phyloP scores from a whole-genome alignment of 1,140 invertebrate species.

The Ectropis grisescens region DNA sequence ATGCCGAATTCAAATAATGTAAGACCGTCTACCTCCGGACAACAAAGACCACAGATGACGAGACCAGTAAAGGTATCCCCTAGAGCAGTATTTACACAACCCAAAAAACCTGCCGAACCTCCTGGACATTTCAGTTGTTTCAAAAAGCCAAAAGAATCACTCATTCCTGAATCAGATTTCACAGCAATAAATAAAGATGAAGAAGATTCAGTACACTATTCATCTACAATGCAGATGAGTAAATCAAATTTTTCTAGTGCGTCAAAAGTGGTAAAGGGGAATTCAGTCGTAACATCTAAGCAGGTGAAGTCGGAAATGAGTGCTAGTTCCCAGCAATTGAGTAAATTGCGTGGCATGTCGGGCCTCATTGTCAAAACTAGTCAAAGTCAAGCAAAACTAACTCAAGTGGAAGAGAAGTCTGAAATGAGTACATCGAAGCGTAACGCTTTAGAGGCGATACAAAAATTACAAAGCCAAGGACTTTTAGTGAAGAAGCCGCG shows the following conservation, averaged over 20 bases:
- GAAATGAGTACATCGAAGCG: constrained; percentile 28
- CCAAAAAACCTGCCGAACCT: constrained; percentile 27
- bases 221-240: constrained; percentile 26
- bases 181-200: constrained; percentile 8
- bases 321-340: constrained; percentile 31
- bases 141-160: constrained; percentile 50
- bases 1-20: constrained; percentile 21
- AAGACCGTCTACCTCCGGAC: constrained; percentile 11
- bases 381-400: constrained; percentile 34
- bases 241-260: constrained; percentile 34
- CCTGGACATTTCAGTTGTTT: constrained; percentile 43
- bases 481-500: constrained; percentile 53
- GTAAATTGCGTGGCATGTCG: constrained; percentile 29
- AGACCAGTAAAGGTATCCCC: constrained; percentile 40
- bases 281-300: constrained; percentile 24
- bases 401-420: constrained; percentile 33
- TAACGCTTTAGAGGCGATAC: constrained; percentile 43
- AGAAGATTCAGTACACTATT: constrained; percentile 24
- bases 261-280: constrained; percentile 37
- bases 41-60: constrained; percentile 20
- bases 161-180: constrained; percentile 21
- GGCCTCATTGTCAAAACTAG: constrained; percentile 42
- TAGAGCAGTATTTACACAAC: constrained; percentile 15
- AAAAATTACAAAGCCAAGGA: constrained; percentile 54
- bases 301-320: constrained; percentile 38